Evolutionary conservation across 1,140 invertebrate genomes (phyloP).

Genomic region (Heliconius hewitsoni): DNA sequence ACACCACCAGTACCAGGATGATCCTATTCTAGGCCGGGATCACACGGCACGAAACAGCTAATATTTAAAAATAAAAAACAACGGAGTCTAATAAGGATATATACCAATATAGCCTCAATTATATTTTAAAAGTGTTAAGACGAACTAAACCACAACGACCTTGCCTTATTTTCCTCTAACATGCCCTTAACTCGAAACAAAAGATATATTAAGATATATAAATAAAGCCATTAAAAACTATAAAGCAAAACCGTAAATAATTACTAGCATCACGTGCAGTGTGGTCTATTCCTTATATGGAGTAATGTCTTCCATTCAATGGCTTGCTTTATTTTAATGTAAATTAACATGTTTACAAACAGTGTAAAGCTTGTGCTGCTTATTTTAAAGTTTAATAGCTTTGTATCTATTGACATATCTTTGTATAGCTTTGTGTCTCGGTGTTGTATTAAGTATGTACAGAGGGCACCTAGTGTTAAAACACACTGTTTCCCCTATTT

Average conservation of each 20-base stretch:
- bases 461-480: too few relatives aligned
- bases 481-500: too few relatives aligned
- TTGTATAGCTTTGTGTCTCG: not conserved
- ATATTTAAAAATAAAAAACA: too few relatives aligned
- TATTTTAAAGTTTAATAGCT: not conserved
- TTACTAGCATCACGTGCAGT: not conserved
- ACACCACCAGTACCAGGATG: too few relatives aligned
- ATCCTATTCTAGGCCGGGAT: too few relatives aligned
- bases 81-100: not conserved
- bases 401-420: not conserved
- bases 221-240: conserved; percentile 19
- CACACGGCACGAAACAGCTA: too few relatives aligned
- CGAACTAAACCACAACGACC: not conserved
- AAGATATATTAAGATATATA: conserved; percentile 14
- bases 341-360: conserved; percentile 26
- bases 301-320: conserved; percentile 25
- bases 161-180: not conserved
- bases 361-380: not conserved
- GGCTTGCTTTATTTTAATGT: conserved; percentile 25
- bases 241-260: conserved; percentile 7
- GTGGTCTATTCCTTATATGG: conserved; percentile 23
- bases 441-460: too few relatives aligned
- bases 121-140: not conserved
- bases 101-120: not conserved
- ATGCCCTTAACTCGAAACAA: not conserved